phyloP scores from a whole-genome alignment of 2,797 vertebrate species.

The Loris lydekkerianus region DNA sequence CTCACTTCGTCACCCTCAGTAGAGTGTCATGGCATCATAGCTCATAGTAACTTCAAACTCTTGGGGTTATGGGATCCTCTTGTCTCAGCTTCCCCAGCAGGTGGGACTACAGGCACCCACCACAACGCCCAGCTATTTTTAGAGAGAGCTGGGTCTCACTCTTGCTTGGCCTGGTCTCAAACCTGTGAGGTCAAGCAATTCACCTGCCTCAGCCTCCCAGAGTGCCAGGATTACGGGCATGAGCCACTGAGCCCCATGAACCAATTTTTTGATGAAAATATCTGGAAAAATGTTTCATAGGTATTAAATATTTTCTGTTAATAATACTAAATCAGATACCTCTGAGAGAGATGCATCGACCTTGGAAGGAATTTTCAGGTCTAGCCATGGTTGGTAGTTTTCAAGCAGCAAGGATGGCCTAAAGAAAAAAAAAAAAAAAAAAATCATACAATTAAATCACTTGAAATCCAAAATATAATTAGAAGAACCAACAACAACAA shows the following conservation, averaged over 20 bases:
- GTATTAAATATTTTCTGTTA: conserved; percentile 32
- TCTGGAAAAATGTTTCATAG: not conserved
- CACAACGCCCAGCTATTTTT: no score
- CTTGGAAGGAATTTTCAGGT: conserved; percentile 95
- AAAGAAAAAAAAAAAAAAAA: conserved; percentile 53
- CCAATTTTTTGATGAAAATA: conserved; percentile 21
- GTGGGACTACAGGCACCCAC: no score
- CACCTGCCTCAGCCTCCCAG: no score
- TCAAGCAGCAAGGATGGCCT: conserved; percentile 95
- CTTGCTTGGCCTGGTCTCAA: no score
- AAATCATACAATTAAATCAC: conserved; percentile 56
- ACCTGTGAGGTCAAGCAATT: no score
- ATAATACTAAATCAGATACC: conserved; percentile 88
- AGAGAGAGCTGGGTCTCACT: no score
- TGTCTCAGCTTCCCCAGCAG: no score
- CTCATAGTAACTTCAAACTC: no score
- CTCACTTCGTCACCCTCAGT: no score
- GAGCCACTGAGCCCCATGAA: not conserved
- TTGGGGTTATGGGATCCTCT: no score
- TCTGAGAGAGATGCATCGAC: conserved; percentile 96
- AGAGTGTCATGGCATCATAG: no score
- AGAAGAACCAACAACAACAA: conserved; percentile 11
- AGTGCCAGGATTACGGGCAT: no score
- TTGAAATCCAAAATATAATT: not conserved
- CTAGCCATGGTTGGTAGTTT: conserved; percentile 97